Evolutionary conservation across 2,888 invertebrate species (phyloP).

Genomic region (Cheilosia vulpina): DNA sequence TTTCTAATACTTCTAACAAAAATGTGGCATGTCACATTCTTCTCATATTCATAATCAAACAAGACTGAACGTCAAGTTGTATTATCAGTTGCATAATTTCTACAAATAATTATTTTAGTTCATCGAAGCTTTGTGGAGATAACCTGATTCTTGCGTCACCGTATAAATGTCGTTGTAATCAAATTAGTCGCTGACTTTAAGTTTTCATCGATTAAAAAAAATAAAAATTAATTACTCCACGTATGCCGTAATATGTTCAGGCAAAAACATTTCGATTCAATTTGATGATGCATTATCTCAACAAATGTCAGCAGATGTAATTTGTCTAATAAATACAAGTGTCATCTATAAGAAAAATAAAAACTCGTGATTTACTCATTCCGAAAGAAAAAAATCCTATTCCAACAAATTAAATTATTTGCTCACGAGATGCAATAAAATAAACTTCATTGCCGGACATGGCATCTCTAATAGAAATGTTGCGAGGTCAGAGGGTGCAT

Average conservation of each 20-base stretch:
- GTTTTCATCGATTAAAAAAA: background rate
- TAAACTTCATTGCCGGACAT: constrained; percentile 59
- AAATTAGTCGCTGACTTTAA: background rate
- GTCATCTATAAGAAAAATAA: background rate
- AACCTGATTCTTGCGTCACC: background rate
- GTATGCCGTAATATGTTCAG: background rate
- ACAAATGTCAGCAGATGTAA: constrained; percentile 3
- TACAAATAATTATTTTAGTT: too few relatives aligned
- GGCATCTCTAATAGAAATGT: constrained; percentile 18
- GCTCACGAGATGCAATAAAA: constrained; percentile 69
- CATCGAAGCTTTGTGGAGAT: background rate
- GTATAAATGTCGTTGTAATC: background rate
- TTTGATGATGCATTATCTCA: background rate
- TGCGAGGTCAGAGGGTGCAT: background rate
- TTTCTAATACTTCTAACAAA: too few relatives aligned
- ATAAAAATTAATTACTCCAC: background rate
- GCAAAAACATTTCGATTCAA: background rate
- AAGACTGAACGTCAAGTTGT: too few relatives aligned
- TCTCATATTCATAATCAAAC: too few relatives aligned
- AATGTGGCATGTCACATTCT: too few relatives aligned
- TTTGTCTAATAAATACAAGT: too few relatives aligned
- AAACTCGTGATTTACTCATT: constrained; percentile 2
- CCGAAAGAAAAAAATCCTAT: constrained; percentile 13
- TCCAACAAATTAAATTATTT: constrained; percentile 51
- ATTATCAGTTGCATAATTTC: too few relatives aligned